A percentile compares a stretch with the other conserved stretches of the same genome.
Evolutionary conservation across 1,140 invertebrate genomes (phyloP).

Genomic region (Glossosoma conforme): DNA sequence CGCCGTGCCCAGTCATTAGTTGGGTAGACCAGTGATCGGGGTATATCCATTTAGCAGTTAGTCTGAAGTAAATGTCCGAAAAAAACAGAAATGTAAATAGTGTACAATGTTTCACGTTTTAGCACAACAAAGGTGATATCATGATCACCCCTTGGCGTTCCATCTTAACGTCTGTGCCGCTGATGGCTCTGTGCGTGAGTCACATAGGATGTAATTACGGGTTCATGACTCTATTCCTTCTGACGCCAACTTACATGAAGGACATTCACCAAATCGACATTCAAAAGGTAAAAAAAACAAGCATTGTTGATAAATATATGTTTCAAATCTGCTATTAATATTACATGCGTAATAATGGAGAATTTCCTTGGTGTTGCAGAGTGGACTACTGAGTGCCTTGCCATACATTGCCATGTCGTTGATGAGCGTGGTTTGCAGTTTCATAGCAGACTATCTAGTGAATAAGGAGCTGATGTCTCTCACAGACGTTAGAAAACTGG

Average conservation of each 20-base stretch:
- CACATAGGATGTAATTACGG: conserved; percentile 61
- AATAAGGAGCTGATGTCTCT: conserved; percentile 43
- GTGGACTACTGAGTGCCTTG: conserved; percentile 66
- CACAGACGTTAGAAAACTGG: conserved; percentile 50
- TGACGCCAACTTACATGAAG: conserved; percentile 58
- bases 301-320: background rate
- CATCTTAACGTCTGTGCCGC: conserved; percentile 36
- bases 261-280: conserved; percentile 56
- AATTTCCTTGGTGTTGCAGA: conserved; percentile 48
- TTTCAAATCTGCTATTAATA: background rate
- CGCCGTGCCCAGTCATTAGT: too few species aligned
- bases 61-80: too few species aligned
- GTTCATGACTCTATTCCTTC: conserved; percentile 58
- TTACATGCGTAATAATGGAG: too few species aligned
- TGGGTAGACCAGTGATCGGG: too few species aligned
- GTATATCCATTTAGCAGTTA: too few species aligned
- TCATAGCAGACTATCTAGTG: conserved; percentile 51
- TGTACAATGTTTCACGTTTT: too few species aligned
- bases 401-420: conserved; percentile 68
- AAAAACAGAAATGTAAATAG: too few species aligned
- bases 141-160: conserved; percentile 36
- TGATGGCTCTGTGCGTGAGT: conserved; percentile 55
- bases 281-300: conserved; percentile 40
- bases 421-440: conserved; percentile 54
- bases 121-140: background rate